Evolutionary conservation across 2,113 vertebrate genomes (phyloP).

Genomic region (Ceyx melanurus): DNA sequence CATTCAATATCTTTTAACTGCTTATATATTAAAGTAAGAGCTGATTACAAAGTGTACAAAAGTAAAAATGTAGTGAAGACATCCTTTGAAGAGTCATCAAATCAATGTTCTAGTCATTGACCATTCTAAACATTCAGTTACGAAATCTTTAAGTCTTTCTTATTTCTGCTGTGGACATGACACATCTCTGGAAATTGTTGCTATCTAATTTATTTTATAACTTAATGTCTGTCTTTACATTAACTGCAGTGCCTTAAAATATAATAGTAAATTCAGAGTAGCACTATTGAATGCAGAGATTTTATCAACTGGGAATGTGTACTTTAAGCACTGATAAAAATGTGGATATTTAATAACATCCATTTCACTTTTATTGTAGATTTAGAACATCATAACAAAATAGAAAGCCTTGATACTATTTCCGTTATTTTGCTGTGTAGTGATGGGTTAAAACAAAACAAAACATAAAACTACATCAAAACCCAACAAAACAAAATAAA

Average conservation of each 20-base stretch:
- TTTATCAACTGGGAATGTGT: background rate
- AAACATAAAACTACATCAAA: too few species aligned
- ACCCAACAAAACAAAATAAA: background rate
- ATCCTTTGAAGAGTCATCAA: conserved; percentile 23
- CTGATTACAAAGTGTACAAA: background rate
- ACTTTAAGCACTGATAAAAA: background rate
- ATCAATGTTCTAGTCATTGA: background rate
- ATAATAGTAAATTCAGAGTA: background rate
- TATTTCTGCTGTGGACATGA: background rate
- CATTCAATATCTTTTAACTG: conserved; percentile 3
- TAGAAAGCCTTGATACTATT: background rate
- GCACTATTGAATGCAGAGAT: background rate
- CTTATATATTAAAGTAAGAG: conserved; percentile 11
- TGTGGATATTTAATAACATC: background rate
- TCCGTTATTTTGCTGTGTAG: background rate
- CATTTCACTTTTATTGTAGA: background rate
- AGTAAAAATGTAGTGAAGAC: background rate
- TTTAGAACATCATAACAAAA: background rate
- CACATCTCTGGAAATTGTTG: conserved; percentile 34
- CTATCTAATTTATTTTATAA: background rate
- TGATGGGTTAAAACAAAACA: background rate
- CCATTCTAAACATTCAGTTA: background rate
- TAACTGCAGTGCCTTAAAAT: background rate
- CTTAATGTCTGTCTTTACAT: background rate
- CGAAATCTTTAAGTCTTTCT: conserved; percentile 22